Conservation (phyloP, 2,888 invertebrate genomes). For the Cepaea hortensis region DNA sequence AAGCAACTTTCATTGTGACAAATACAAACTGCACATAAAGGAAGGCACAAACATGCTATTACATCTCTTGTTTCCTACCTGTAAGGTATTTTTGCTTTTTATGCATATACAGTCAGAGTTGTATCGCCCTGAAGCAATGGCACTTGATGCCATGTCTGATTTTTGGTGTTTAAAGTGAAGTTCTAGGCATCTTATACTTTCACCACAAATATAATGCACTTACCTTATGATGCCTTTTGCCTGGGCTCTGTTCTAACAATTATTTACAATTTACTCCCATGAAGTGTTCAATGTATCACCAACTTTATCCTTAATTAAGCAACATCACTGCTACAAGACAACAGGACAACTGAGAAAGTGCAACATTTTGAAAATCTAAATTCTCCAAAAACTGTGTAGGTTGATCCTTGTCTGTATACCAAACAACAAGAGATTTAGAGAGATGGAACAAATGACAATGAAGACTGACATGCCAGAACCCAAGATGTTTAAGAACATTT, state of each 20-base stretch:
- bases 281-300: not conserved
- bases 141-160: not conserved
- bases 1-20: no score
- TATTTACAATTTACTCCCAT: not conserved
- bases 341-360: not conserved
- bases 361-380: not conserved
- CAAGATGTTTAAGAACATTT: not conserved
- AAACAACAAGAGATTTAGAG: not conserved
- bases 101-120: not conserved
- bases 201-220: slow-evolving; percentile 21
- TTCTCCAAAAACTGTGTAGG: no score
- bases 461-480: no score
- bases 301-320: not conserved
- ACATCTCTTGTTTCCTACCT: not conserved
- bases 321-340: not conserved
- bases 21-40: not conserved
- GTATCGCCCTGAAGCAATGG: not conserved
- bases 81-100: slow-evolving; percentile 28
- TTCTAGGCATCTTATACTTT: slow-evolving; percentile 19
- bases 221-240: slow-evolving; percentile 30
- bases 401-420: not conserved
- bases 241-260: not conserved
- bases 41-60: slow-evolving; percentile 5
- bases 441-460: not conserved
- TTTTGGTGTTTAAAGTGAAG: not conserved